These are phyloP conservation scores for Portunus trituberculatus DNA, from an alignment of 1,140 invertebrate genomes.

Conservation along the genomic window DNA sequence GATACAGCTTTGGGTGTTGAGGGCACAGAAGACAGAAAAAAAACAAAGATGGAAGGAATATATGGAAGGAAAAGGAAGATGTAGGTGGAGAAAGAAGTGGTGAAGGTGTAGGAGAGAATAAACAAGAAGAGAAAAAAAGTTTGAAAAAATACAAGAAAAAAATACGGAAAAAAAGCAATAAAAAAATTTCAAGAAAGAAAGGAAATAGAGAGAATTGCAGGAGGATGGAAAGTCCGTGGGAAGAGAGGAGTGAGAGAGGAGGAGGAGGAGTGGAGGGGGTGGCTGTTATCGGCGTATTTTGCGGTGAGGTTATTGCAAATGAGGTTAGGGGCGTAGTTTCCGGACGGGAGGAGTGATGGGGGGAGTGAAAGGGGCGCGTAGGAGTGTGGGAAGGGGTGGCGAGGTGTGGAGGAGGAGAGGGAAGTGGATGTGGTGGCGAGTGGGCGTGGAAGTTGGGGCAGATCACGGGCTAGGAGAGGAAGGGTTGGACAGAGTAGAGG, in stretches of 20 bases:
- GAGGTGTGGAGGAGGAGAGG: too few species aligned
- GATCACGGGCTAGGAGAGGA: not conserved
- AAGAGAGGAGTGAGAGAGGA: not conserved
- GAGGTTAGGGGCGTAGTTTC: not conserved
- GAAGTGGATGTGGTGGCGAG: too few species aligned
- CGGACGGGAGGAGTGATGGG: too few species aligned
- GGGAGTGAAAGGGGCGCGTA: too few species aligned
- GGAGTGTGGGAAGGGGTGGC: too few species aligned
- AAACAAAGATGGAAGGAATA: not conserved
- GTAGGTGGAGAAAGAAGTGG: not conserved
- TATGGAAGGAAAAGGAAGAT: not conserved
- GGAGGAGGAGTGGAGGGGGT: not conserved
- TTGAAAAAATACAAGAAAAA: too few species aligned
- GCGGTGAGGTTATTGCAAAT: slow-evolving; percentile 21
- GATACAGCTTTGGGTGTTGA: not conserved
- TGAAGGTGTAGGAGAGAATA: too few species aligned
- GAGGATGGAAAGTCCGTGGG: not conserved
- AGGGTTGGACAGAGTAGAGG: not conserved
- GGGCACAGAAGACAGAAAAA: not conserved
- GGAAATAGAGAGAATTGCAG: not conserved
- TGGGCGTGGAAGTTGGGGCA: not conserved
- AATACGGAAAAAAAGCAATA: not conserved
- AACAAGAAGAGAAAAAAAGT: not conserved
- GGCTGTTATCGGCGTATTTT: not conserved
- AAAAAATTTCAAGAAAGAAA: not conserved